Base-by-base conservation (phyloP, 2,113 vertebrate species). In the Hiodon tergisus region DNA sequence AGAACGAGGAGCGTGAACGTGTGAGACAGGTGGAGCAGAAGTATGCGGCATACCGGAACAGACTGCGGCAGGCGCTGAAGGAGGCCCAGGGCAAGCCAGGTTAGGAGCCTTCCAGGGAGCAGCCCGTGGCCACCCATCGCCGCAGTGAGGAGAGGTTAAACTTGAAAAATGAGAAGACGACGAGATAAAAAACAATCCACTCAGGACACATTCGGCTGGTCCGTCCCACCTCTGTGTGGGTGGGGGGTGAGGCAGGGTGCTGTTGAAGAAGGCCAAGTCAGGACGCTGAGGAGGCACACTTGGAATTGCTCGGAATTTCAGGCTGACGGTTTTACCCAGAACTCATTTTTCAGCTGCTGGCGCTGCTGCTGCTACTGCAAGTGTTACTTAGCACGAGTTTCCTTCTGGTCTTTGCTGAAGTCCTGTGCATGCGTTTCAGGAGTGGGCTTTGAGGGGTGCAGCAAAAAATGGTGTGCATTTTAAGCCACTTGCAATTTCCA, bases 1-100 rank as follows among this genome's bases (percentile, higher is more conserved):
- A 89, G 76, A 98, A 93, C 67, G 97, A 99, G 73, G 97, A 99
- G 80, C 84, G 87, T 3, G 96, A 99, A 71, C 97, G 96, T 58
- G 84, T 98, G 70, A 92, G 92, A 11, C 89, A 92, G 73, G 94
- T 98, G 77, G 85, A 92, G 76, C 94, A 91, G 77, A 96, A 94
- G 81, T 98, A 96, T 0, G 8, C 78, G 62, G 78, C 75, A 67
- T 97, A 96, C 81, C 92, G 91, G 60, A 84, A 93, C 86, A 95
- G 87, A 85, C 90, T 99, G 81, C 86, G 93, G 62, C 85, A 91
- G 80, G 93, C 92, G 74, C 85, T 98, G 66, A 83, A 89, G 81
- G 88, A 88, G 67, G 86, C 89, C 62, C 87, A 88, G 76, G 87
- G 86, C 73, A 91, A 94, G 69, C 91, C 91, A 10, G 92, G 91